These are phyloP conservation scores for Tragelaphus strepsiceros DNA, from an alignment of 2,113 vertebrate species.

Conservation along the genomic window DNA sequence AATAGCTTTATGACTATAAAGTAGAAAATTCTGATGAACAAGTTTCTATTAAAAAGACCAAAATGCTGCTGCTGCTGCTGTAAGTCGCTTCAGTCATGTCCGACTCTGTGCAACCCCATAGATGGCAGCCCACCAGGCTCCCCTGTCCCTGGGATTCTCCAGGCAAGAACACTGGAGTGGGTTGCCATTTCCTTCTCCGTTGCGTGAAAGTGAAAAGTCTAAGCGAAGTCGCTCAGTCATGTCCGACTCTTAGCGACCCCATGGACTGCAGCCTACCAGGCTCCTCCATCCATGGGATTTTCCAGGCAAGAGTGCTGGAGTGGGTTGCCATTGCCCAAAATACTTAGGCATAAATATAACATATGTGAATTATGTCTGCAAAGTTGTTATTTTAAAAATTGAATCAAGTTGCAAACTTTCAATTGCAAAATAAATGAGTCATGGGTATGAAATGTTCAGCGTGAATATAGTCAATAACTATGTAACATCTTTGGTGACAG, in stretches of 20 bases:
- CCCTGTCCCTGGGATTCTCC: too few species aligned
- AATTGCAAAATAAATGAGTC: not conserved
- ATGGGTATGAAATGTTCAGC: not conserved
- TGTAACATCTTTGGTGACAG: not conserved
- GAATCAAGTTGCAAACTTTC: not conserved
- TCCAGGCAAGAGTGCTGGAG: too few species aligned
- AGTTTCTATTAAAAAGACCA: not conserved
- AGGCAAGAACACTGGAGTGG: too few species aligned
- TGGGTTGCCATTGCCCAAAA: not conserved
- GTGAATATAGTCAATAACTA: not conserved
- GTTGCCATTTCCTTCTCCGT: too few species aligned
- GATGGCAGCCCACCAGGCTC: too few species aligned
- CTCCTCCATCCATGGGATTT: too few species aligned
- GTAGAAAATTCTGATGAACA: not conserved
- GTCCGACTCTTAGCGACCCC: too few species aligned
- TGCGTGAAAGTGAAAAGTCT: too few species aligned
- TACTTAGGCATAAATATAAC: not conserved
- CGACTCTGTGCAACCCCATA: too few species aligned
- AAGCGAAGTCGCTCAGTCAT: too few species aligned
- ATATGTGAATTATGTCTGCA: not conserved
- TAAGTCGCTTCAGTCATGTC: too few species aligned
- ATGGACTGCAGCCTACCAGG: too few species aligned
- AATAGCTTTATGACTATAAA: not conserved
- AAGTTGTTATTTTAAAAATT: not conserved
- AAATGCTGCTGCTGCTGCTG: not conserved